A percentile compares a stretch with the other conserved stretches of the same genome.
These are phyloP conservation scores for Eremophila alpestris DNA, from an alignment of 2,797 vertebrate genomes.

Conservation along the genomic window DNA sequence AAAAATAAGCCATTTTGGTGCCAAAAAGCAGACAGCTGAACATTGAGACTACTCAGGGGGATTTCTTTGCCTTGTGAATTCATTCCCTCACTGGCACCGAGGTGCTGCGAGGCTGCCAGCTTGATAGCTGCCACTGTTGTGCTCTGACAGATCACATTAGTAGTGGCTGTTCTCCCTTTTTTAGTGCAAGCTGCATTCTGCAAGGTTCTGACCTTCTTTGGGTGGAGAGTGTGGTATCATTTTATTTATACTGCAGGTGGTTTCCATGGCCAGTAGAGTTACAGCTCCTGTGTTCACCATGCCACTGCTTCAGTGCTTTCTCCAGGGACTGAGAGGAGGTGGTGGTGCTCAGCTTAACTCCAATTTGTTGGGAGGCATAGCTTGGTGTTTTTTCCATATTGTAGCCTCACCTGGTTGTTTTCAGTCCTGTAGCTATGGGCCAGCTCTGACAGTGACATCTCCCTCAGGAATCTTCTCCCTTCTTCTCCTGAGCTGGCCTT, in stretches of 20 bases:
- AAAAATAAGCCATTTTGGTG: slow-evolving; percentile 76
- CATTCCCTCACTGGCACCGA: slow-evolving; percentile 7
- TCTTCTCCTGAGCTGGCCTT: slow-evolving; percentile 29
- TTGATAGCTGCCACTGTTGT: slow-evolving; percentile 45
- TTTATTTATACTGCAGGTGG: background rate
- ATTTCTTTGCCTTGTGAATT: slow-evolving; percentile 70
- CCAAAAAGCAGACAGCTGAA: slow-evolving; percentile 71
- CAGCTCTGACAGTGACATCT: slow-evolving; percentile 56
- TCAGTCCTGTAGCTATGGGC: background rate
- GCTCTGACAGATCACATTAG: slow-evolving; percentile 42
- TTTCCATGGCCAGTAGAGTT: background rate
- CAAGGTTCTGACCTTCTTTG: slow-evolving; percentile 51
- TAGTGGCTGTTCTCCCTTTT: slow-evolving; percentile 32
- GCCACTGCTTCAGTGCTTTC: slow-evolving; percentile 47
- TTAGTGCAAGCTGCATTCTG: slow-evolving; percentile 26
- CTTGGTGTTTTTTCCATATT: slow-evolving; percentile 1
- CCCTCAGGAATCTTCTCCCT: slow-evolving; percentile 58
- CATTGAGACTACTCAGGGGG: slow-evolving; percentile 60
- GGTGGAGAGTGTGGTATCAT: background rate
- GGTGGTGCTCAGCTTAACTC: slow-evolving; percentile 20
- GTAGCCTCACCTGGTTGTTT: background rate
- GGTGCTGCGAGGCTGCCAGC: slow-evolving; percentile 48
- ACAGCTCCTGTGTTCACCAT: slow-evolving; percentile 44
- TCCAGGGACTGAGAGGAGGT: slow-evolving; percentile 60
- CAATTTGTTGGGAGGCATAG: background rate